Conservation (phyloP, 1,140 invertebrate species). For the Spodoptera frugiperda region DNA sequence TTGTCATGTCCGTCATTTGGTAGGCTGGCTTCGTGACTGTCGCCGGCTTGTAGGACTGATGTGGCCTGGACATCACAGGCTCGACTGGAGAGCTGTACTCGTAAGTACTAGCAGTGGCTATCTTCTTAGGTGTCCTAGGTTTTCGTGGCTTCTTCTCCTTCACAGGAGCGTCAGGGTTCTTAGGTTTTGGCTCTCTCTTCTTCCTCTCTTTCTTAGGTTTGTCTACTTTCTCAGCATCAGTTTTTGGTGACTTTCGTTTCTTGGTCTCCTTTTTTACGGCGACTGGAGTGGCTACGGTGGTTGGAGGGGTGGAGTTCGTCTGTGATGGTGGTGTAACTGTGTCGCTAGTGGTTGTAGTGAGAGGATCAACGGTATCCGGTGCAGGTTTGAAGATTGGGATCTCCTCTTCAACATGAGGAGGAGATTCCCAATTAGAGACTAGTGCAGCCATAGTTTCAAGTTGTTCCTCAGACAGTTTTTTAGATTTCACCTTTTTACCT, state of each 20-base stretch:
- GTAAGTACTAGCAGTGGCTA: constrained; percentile 55
- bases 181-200: constrained; percentile 65
- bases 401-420: constrained; percentile 62
- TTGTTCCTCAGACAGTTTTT: constrained; percentile 72
- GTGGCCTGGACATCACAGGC: constrained; percentile 60
- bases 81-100: constrained; percentile 69
- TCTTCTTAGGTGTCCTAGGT: constrained; percentile 68
- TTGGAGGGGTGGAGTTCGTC: neutral
- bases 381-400: constrained; percentile 33
- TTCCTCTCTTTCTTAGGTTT: constrained; percentile 70
- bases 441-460: constrained; percentile 73
- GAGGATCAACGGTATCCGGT: constrained; percentile 5
- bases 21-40: constrained; percentile 15
- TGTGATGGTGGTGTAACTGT: neutral
- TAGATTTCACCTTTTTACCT: constrained; percentile 67
- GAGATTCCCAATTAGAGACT: constrained; percentile 74
- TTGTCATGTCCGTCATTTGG: neutral
- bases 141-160: constrained; percentile 73
- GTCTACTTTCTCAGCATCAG: constrained; percentile 60
- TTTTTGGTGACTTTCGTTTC: constrained; percentile 70
- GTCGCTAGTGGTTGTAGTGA: neutral
- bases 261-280: constrained; percentile 66
- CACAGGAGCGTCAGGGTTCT: constrained; percentile 50
- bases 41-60: constrained; percentile 29
- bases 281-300: neutral